Evolutionary conservation across 2,797 vertebrate species (phyloP), one percentile per base, ranked within the genome.

Genomic region (Sandelia bainsii): DNA sequence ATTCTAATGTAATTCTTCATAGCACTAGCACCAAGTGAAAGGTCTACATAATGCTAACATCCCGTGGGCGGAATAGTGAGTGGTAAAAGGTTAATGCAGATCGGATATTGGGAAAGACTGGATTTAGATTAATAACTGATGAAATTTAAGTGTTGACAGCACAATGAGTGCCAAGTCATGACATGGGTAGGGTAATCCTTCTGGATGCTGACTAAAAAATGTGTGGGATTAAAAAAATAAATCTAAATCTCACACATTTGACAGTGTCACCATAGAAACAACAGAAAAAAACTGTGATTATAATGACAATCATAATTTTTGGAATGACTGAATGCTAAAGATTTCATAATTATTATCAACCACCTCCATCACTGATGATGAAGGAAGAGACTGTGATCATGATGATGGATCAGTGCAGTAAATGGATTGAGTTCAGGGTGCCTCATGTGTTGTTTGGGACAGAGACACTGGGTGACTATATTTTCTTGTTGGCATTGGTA

Each of bases 71-170:
- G 12, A 63, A 29, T 11, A 64, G 6, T 32, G 13, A 19, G 46
- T 46, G 25, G 25, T 40, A 51, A 56, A 62, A 52, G 17, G 46
- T 49, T 59, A 42, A 53, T 56, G 46, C 9, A 62, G 27, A 53
- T 2, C 39, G 32, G 37, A 58, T 54, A 62, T 53, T 69, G 14
- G 48, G 19, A 27, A 59, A 34, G 49, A 74, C 1, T 72, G 40
- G 48, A 72, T 75, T 75, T 72, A 53, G 42, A 76, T 78, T 75
- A 69, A 61, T 80, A 39, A 48, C 22, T 81, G 56, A 73, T 66
- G 57, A 62, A 27, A 76, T 58, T 59, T 65, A 59, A 57, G 23
- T 8, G 37, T 39, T 58, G 53, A 73, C 25, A 68, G 40, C 66
- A 64, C 22, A 63, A 51, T 64, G 32, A 23, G 39, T 50, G 34